These are phyloP conservation scores for Benthosema pterotum DNA, from an alignment of 2,797 vertebrate genomes.

Conservation along the genomic window DNA sequence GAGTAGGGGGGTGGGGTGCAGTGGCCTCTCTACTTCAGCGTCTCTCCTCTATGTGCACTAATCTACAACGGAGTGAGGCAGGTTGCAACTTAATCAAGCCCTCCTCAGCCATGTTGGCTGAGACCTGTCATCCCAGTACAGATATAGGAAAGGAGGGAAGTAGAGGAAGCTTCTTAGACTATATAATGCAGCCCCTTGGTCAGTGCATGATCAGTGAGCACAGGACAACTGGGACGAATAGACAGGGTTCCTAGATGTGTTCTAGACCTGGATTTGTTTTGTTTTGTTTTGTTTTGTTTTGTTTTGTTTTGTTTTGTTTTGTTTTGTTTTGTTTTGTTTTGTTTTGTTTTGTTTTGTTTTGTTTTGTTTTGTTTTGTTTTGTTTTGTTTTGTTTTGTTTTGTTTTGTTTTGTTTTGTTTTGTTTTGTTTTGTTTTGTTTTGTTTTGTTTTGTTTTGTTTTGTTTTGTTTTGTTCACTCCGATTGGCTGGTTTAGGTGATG, in stretches of 20 bases:
- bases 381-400: too few species aligned
- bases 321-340: too few species aligned
- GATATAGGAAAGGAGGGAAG: constrained; percentile 49
- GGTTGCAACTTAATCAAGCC: constrained; percentile 7
- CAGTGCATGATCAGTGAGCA: constrained; percentile 61
- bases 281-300: not conserved
- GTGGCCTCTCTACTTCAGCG: constrained; percentile 38
- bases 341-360: too few species aligned
- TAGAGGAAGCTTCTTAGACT: constrained; percentile 41
- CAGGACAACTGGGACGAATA: constrained; percentile 58
- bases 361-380: too few species aligned
- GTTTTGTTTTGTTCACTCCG: too few species aligned
- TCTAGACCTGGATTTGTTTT: not conserved
- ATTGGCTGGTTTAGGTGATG: too few species aligned
- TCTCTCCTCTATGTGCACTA: constrained; percentile 63
- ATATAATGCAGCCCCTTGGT: constrained; percentile 49
- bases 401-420: too few species aligned
- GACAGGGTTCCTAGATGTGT: constrained; percentile 38
- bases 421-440: too few species aligned
- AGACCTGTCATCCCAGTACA: constrained; percentile 53
- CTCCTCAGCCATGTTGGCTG: constrained; percentile 21
- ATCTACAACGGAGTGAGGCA: constrained; percentile 35
- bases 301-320: too few species aligned
- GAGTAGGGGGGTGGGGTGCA: constrained; percentile 66
- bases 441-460: too few species aligned